A percentile compares a stretch with the other conserved stretches of the same genome.
Evolutionary conservation across 2,113 vertebrate species (phyloP).

Genomic region (Cairina moschata): DNA sequence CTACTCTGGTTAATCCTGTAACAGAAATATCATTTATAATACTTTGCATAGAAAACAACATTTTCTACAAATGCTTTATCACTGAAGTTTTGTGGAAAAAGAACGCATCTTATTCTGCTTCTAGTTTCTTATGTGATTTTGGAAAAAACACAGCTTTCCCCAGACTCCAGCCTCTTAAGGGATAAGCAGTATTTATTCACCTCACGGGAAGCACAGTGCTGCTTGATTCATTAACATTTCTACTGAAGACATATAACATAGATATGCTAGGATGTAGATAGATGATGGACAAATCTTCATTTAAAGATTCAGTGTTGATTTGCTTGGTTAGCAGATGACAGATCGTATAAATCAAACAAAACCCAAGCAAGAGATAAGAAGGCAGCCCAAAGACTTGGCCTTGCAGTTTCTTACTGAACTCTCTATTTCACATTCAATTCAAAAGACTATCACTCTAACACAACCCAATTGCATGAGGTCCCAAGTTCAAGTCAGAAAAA

Average conservation of each 20-base stretch:
- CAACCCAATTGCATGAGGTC: neutral
- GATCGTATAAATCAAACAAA: neutral
- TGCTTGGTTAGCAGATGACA: neutral
- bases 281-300: neutral
- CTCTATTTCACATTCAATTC: neutral
- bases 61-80: neutral
- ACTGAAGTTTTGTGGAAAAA: neutral
- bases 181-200: neutral
- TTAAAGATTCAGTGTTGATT: neutral
- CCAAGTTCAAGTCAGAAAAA: neutral
- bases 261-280: neutral
- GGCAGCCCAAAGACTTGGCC: neutral
- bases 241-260: neutral
- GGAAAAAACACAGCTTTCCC: neutral
- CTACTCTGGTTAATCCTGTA: slow-evolving; percentile 11
- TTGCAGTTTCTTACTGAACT: neutral
- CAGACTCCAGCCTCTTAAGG: neutral
- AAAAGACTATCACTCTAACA: neutral
- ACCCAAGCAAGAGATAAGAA: neutral
- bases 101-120: neutral
- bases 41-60: neutral
- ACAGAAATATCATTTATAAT: neutral
- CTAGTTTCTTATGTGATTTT: neutral
- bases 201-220: neutral
- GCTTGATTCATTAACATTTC: neutral